Evolutionary conservation across 2,888 invertebrate species (phyloP).

Genomic region (Tenthredo amoena): DNA sequence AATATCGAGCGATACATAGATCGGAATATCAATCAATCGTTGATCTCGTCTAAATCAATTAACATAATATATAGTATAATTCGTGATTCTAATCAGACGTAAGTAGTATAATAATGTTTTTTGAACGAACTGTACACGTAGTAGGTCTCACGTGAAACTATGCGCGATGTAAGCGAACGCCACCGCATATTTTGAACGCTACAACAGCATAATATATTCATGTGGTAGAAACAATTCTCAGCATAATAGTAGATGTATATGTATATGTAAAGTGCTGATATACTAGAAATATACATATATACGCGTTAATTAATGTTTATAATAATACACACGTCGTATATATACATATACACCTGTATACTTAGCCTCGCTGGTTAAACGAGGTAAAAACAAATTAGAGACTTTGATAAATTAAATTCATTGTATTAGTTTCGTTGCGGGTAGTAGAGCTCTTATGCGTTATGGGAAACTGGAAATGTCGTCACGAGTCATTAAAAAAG

Average conservation of each 20-base stretch:
- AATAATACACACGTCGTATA: background rate
- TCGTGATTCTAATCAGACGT: background rate
- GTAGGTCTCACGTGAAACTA: slow-evolving; percentile 45
- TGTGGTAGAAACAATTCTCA: slow-evolving; percentile 35
- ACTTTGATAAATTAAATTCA: slow-evolving; percentile 24
- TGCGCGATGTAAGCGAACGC: slow-evolving; percentile 49
- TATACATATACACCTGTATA: background rate
- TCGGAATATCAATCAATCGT: background rate
- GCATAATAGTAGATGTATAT: slow-evolving; percentile 1
- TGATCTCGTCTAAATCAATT: background rate
- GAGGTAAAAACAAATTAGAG: background rate
- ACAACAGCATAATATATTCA: slow-evolving; percentile 21
- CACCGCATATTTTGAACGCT: slow-evolving; percentile 47
- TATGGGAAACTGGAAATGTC: slow-evolving; percentile 2
- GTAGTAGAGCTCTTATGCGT: background rate
- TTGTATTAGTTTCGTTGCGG: background rate
- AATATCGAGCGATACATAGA: background rate
- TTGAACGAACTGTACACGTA: slow-evolving; percentile 37
- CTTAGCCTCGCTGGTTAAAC: background rate
- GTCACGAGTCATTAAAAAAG: slow-evolving; percentile 5
- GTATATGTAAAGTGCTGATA: background rate
- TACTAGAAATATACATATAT: background rate
- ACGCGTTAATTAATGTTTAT: background rate
- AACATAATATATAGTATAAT: background rate
- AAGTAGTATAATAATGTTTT: slow-evolving; percentile 28